A percentile compares a stretch with the other conserved stretches of the same genome.
Evolutionary conservation across 1,140 invertebrate genomes (phyloP).

Genomic region (Caenorhabditis brenneri): DNA sequence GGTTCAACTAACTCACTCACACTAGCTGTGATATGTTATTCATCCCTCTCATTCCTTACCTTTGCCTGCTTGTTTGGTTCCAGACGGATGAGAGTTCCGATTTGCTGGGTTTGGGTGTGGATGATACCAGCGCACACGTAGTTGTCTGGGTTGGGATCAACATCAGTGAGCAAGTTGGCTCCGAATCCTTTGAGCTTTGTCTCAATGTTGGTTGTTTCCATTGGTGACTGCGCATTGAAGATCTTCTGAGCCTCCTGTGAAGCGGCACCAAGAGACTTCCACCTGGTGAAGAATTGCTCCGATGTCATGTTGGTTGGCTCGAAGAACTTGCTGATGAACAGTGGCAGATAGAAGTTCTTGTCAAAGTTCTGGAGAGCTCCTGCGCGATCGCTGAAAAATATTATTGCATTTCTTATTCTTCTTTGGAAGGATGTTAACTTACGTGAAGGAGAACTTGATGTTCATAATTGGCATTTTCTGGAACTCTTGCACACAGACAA

Average conservation of each 20-base stretch:
- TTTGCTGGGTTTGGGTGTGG: conserved; percentile 90
- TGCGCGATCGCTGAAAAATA: conserved; percentile 60
- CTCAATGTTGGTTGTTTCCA: conserved; percentile 78
- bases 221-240: conserved; percentile 86
- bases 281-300: conserved; percentile 90
- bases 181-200: conserved; percentile 85
- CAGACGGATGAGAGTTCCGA: conserved; percentile 91
- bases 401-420: no score
- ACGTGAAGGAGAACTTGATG: conserved; percentile 73
- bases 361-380: conserved; percentile 83
- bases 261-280: conserved; percentile 72
- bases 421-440: no score
- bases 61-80: conserved; percentile 82
- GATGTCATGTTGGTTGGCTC: conserved; percentile 98
- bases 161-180: conserved; percentile 84
- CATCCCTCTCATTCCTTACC: no score
- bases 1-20: no score
- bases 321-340: conserved; percentile 97
- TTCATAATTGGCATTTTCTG: conserved; percentile 75
- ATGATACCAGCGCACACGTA: conserved; percentile 98
- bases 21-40: no score
- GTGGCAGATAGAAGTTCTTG: conserved; percentile 84
- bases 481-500: conserved; percentile 95
- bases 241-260: conserved; percentile 96
- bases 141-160: conserved; percentile 98